Percentiles rank a stretch among this genome's conserved stretches.
Conservation (phyloP, 1,140 invertebrate genomes). For the Goniozus legneri region DNA sequence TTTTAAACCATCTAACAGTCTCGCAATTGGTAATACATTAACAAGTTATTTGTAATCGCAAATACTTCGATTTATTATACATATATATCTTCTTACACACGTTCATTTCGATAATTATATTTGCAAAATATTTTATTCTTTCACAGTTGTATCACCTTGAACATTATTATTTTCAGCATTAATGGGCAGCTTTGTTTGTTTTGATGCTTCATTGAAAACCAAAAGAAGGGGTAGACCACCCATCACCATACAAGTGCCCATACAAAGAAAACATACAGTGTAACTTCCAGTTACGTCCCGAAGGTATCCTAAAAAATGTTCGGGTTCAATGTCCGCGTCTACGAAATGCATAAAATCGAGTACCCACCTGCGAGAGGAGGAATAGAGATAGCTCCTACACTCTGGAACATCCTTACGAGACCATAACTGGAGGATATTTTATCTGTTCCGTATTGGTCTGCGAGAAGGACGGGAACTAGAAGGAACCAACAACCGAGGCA, state of each 20-base stretch:
- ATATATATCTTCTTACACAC: conserved; percentile 25
- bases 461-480: conserved; percentile 67
- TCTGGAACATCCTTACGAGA: conserved; percentile 71
- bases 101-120: conserved; percentile 23
- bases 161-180: conserved; percentile 23
- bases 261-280: conserved; percentile 68
- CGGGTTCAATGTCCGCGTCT: neutral
- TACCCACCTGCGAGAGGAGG: conserved; percentile 64
- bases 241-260: conserved; percentile 72
- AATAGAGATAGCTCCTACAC: conserved; percentile 68
- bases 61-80: conserved; percentile 29
- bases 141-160: conserved; percentile 24
- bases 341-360: neutral
- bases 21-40: neutral
- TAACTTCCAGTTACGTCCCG: conserved; percentile 69
- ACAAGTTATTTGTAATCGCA: conserved; percentile 19
- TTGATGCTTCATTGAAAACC: conserved; percentile 51
- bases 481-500: conserved; percentile 74
- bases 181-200: conserved; percentile 44
- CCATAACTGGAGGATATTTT: conserved; percentile 72
- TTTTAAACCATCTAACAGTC: neutral
- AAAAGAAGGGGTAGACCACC: conserved; percentile 63
- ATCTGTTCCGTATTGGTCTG: conserved; percentile 69
- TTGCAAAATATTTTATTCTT: conserved; percentile 33
- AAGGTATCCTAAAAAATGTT: conserved; percentile 55